phyloP scores from a whole-genome alignment of 1,140 invertebrate species.

The Macrocentrus cingulum region DNA sequence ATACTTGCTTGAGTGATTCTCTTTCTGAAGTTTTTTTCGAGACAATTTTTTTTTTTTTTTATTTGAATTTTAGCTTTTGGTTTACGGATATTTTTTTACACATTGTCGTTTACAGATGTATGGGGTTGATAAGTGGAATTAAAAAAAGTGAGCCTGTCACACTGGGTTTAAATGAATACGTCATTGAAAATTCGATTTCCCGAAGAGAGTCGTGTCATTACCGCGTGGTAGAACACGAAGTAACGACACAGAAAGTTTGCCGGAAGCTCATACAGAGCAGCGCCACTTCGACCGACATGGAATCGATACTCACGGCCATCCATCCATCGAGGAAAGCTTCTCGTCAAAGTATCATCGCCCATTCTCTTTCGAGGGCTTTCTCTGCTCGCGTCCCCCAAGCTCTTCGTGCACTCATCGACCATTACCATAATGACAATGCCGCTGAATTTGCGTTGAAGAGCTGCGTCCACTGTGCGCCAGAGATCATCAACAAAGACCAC shows the following conservation, averaged over 20 bases:
- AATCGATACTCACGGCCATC: conserved; percentile 28
- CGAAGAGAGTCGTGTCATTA: not conserved
- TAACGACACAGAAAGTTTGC: conserved; percentile 19
- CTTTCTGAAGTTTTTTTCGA: no score
- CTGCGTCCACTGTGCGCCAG: not conserved
- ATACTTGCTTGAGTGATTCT: no score
- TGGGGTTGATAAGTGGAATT: not conserved
- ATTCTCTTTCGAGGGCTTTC: conserved; percentile 30
- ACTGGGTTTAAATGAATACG: not conserved
- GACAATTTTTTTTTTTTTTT: no score
- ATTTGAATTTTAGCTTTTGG: no score
- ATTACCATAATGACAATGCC: conserved; percentile 29
- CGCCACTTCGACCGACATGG: conserved; percentile 16
- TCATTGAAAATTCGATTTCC: conserved; percentile 23
- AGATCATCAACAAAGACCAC: no score
- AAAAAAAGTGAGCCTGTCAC: conserved; percentile 15
- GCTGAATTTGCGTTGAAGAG: conserved; percentile 25
- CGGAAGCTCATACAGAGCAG: conserved; percentile 10
- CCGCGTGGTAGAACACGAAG: not conserved
- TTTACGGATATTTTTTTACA: no score
- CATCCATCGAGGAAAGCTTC: conserved; percentile 29
- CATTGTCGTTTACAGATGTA: no score
- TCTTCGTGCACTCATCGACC: conserved; percentile 16
- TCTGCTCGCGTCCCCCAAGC: conserved; percentile 10
- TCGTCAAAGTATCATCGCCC: conserved; percentile 31